Conservation (phyloP, 2,888 invertebrate genomes). For the Congeria kusceri region DNA sequence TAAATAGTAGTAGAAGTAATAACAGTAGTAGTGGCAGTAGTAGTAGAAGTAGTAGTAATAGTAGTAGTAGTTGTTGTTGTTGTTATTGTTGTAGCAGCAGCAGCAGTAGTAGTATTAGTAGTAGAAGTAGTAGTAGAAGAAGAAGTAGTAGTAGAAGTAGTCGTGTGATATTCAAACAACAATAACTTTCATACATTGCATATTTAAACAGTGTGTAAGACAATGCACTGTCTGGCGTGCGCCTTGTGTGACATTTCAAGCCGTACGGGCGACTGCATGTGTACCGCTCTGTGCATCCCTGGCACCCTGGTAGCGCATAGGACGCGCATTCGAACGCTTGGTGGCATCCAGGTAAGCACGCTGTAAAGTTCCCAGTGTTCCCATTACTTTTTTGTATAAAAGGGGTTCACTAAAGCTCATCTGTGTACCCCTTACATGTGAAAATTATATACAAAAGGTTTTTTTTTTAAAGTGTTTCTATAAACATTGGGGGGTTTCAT, state of each 20-base stretch:
- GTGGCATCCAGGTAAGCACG: constrained; percentile 8
- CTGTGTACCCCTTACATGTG: no score
- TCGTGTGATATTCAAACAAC: no score
- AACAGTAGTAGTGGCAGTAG: neutral
- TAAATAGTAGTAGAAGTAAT: no score
- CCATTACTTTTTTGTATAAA: no score
- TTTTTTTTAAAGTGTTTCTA: no score
- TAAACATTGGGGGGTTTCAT: no score
- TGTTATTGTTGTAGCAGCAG: neutral
- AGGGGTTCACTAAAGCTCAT: no score
- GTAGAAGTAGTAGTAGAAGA: neutral
- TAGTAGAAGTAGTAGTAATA: neutral
- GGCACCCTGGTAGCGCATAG: neutral
- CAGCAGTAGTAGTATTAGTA: no score
- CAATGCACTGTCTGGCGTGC: neutral
- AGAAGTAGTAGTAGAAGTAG: no score
- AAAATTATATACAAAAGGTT: no score
- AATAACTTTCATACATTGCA: no score
- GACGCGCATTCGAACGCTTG: constrained; percentile 17
- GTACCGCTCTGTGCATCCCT: neutral
- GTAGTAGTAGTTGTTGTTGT: neutral
- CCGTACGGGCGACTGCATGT: constrained; percentile 7
- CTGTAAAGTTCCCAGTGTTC: neutral
- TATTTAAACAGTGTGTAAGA: neutral
- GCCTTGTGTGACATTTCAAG: constrained; percentile 3